Evolutionary conservation across 2,888 invertebrate species (phyloP).

Genomic region (Reticulitermes lucifugus): DNA sequence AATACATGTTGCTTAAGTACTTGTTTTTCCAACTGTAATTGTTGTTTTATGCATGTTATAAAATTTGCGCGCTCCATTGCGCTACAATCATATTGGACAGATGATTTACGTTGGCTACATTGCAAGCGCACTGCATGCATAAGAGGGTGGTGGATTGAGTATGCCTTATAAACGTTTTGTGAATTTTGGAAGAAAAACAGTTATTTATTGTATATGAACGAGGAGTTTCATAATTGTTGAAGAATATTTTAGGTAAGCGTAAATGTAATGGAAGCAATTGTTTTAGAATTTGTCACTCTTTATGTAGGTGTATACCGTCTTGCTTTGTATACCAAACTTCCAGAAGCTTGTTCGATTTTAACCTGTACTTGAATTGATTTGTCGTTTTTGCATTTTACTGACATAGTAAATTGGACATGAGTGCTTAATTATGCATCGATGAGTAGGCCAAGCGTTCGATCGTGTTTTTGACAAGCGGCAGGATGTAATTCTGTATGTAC

Average conservation of each 20-base stretch:
- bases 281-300: background rate
- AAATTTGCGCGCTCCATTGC: too few species aligned
- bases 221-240: constrained; percentile 18
- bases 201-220: constrained; percentile 27
- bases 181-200: constrained; percentile 19
- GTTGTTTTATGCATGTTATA: too few species aligned
- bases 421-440: background rate
- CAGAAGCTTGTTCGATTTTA: background rate
- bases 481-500: too few species aligned
- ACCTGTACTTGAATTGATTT: background rate
- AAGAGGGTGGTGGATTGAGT: constrained; percentile 14
- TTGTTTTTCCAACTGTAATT: too few species aligned
- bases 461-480: too few species aligned
- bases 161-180: constrained; percentile 37
- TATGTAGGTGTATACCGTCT: background rate
- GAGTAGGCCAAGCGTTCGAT: too few species aligned
- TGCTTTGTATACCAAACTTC: constrained; percentile 7
- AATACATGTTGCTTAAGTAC: too few species aligned
- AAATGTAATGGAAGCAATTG: background rate
- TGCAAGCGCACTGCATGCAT: constrained; percentile 38
- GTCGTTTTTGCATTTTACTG: background rate
- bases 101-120: constrained; percentile 32
- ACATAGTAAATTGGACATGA: background rate
- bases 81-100: too few species aligned
- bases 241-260: constrained; percentile 42